phyloP scores from a whole-genome alignment of 2,888 invertebrate genomes.

The Philhelius pedissequus region DNA sequence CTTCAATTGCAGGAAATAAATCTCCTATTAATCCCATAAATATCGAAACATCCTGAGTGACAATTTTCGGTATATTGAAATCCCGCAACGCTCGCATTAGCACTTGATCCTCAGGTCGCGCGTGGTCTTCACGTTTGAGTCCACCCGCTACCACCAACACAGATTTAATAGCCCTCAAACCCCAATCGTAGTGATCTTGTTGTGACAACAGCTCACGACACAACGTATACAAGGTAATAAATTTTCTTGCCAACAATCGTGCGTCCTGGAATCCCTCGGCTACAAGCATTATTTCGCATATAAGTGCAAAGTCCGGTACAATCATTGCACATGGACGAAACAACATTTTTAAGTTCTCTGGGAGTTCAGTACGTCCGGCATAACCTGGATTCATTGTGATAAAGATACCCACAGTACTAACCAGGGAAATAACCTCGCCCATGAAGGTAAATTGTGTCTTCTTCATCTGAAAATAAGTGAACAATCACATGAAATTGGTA shows the following conservation, averaged over 20 bases:
- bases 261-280: conserved; percentile 98
- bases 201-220: conserved; percentile 95
- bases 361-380: conserved; percentile 92
- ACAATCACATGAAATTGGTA: conserved; percentile 57
- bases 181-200: conserved; percentile 99
- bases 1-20: conserved; percentile 94
- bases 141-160: conserved; percentile 97
- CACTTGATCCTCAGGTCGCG: conserved; percentile 94
- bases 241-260: conserved; percentile 93
- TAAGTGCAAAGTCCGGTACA: conserved; percentile 97
- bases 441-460: conserved; percentile 91
- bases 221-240: conserved; percentile 95
- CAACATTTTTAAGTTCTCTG: conserved; percentile 85
- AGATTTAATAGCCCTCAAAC: conserved; percentile 97
- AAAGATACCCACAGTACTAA: conserved; percentile 92
- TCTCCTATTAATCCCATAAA: conserved; percentile 98
- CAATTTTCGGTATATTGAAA: conserved; percentile 96
- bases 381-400: conserved; percentile 99
- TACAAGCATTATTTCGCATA: conserved; percentile 98
- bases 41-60: conserved; percentile 94
- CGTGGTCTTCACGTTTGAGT: conserved; percentile 89
- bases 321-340: conserved; percentile 97
- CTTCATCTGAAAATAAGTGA: conserved; percentile 79
- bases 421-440: conserved; percentile 88
- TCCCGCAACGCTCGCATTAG: conserved; percentile 96